Evolutionary conservation across 2,888 invertebrate species (phyloP).

Genomic region (Agrotis ipsilon): DNA sequence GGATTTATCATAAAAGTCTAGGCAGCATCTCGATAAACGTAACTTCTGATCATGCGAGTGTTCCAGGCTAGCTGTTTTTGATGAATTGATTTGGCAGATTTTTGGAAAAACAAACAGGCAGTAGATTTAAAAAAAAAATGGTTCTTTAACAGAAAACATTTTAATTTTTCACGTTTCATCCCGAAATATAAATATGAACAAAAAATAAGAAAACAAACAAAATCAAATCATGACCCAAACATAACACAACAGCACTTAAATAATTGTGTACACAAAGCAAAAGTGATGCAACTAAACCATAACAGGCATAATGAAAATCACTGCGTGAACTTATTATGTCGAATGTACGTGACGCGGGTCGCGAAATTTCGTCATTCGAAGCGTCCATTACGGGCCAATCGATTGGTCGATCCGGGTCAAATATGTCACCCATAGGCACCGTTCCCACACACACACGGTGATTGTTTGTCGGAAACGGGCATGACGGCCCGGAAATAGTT

Average conservation of each 20-base stretch:
- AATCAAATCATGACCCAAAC: constrained; percentile 53
- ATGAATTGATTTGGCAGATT: too few species aligned
- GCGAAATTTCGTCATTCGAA: constrained; percentile 65
- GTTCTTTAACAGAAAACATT: too few species aligned
- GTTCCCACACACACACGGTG: too few species aligned
- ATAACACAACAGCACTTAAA: constrained; percentile 56
- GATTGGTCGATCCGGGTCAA: constrained; percentile 70
- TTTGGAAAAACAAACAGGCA: too few species aligned
- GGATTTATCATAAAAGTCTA: too few species aligned
- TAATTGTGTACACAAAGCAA: constrained; percentile 51
- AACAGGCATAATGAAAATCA: constrained; percentile 74
- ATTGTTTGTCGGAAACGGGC: too few species aligned
- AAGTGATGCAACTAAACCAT: constrained; percentile 60
- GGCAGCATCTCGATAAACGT: background rate
- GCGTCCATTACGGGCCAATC: constrained; percentile 66
- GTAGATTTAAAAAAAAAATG: too few species aligned
- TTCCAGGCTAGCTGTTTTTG: background rate
- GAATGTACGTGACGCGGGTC: constrained; percentile 72
- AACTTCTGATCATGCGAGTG: background rate
- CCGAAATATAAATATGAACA: too few species aligned
- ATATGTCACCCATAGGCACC: constrained; percentile 56
- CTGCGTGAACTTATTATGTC: constrained; percentile 71
- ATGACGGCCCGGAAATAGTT: too few species aligned
- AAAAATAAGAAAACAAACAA: too few species aligned
- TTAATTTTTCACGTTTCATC: too few species aligned